Conservation (phyloP, 2,797 vertebrate species). For the Tokudaia muenninki region DNA sequence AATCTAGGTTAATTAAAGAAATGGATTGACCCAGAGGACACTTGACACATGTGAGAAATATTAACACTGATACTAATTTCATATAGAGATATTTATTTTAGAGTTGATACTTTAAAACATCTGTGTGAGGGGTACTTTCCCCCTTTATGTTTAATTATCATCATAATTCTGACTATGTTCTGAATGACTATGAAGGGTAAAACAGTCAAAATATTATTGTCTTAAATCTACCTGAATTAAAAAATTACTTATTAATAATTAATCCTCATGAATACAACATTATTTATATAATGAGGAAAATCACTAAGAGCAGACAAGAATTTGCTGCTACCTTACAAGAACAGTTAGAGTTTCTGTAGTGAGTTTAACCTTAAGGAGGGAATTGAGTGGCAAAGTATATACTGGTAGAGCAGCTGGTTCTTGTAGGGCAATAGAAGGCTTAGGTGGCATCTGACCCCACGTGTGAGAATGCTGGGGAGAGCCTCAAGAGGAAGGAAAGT, state of each 20-base stretch:
- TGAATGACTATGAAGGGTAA: slow-evolving; percentile 31
- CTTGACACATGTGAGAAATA: slow-evolving; percentile 33
- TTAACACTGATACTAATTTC: background rate
- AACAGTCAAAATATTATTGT: background rate
- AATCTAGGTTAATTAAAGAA: slow-evolving; percentile 28
- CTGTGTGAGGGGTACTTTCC: background rate
- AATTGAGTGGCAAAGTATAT: background rate
- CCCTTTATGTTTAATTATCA: background rate
- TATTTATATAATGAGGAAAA: slow-evolving; percentile 42
- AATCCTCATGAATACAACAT: slow-evolving; percentile 8
- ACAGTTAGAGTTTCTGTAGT: background rate
- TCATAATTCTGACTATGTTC: slow-evolving; percentile 9
- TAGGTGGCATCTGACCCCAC: background rate
- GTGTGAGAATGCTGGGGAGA: background rate
- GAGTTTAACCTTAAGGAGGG: slow-evolving; percentile 13
- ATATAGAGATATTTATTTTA: slow-evolving; percentile 58
- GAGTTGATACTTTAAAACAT: slow-evolving; percentile 64
- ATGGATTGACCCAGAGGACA: background rate
- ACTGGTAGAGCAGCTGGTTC: background rate
- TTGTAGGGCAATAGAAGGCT: background rate
- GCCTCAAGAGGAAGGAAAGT: background rate
- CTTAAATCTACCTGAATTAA: background rate
- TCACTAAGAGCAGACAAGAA: slow-evolving; percentile 10
- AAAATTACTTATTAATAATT: slow-evolving; percentile 28
- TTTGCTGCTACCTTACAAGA: background rate